Evolutionary conservation across 2,797 vertebrate species (phyloP), one percentile per base, ranked within the genome.

Genomic region (Calcarius lapponicus): DNA sequence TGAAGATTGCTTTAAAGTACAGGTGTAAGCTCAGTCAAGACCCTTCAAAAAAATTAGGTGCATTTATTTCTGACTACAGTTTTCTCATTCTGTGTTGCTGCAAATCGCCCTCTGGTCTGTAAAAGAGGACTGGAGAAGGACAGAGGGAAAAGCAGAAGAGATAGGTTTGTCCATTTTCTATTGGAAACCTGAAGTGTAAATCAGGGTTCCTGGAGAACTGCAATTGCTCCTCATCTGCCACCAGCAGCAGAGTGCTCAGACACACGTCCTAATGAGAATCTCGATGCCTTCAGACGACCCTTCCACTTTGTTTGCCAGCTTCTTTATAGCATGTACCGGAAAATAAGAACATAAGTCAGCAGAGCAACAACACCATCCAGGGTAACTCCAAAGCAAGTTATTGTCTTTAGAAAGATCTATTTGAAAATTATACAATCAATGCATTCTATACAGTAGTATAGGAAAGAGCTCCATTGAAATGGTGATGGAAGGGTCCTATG

Each of bases 291-390:
- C 53, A 64, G 29, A 51, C 0, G 1, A 38, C 6, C 2, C 9
- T 36, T 70, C 24, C 57, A 17, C 26, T 80, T 56, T 56, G 9
- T 88, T 91, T 71, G 6, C 13, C 71, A 20, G 5, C 24, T 57
- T 78, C 43, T 28, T 82, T 42, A 47, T 8, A 73, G 9, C n/a
- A 42, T 1, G 2, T 17, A 66, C 20, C 25, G 62, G 29, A 87
- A 56, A 6, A 26, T 17, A 69, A 47, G 5, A 70, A 25, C 6
- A 21, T n/a, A n/a, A 42, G 8, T 62, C 32, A 24, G 25, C 5
- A 5, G 31, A 70, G 54, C 11, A 71, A 11, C 0, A 1, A 9
- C 29, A 67, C 9, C 50, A 25, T 25, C 7, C 26, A 45, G 5
- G 10, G 7, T 40, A 70, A 43, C 15, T 85, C 25, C 14, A 62